Base-by-base conservation (phyloP, 2,888 invertebrate genomes). In the Drosophila meridiana region DNA sequence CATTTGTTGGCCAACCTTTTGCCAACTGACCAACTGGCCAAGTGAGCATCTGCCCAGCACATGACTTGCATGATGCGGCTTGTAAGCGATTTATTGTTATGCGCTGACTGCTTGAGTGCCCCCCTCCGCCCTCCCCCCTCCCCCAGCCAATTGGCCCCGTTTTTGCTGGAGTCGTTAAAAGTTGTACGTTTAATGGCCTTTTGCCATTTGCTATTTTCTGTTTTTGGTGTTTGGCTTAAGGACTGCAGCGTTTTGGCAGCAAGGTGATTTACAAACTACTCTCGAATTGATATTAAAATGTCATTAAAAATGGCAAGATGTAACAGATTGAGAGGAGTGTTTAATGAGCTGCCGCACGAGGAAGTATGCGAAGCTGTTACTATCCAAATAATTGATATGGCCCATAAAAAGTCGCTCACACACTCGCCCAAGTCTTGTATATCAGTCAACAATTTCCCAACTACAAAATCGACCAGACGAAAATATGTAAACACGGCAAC, bases 261-360 rank as follows among this genome's bases (percentile, higher is more conserved):
- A 11, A 55, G 56, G 63, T 56, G 26, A 40, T 32, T 42, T 32
- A 38, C 36, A 45, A 43, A 26, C 26, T n/a, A 43, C 58, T 28
- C 36, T 34, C 59, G 36, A 38, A 69, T 32, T 34, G 20, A 47
- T 60, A 68, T 69, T 58, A 45, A 68, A 69, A 32, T 60, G 69
- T 4, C 48, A 56, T 50, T 42, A 48, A 48, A 59, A 47, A 50
- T 6, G 50, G 50, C 43, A 34, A 53, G 58, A 11, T 57, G 50
- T 28, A 26, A 36, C 9, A n/a, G 34, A 58, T n/a, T 69, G 9
- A 26, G 28, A n/a, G 48, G 6, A 14, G 14, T 28, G 48, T 30
- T 48, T 53, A 68, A 40, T 42, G n/a, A 43, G 20, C 20, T 20
- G 43, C 43, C 43, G 20, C 4, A 20, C 14, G 57, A 66, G 77